These are phyloP conservation scores for Dendrolimus punctatus DNA, from an alignment of 1,140 invertebrate genomes.

Conservation along the genomic window DNA sequence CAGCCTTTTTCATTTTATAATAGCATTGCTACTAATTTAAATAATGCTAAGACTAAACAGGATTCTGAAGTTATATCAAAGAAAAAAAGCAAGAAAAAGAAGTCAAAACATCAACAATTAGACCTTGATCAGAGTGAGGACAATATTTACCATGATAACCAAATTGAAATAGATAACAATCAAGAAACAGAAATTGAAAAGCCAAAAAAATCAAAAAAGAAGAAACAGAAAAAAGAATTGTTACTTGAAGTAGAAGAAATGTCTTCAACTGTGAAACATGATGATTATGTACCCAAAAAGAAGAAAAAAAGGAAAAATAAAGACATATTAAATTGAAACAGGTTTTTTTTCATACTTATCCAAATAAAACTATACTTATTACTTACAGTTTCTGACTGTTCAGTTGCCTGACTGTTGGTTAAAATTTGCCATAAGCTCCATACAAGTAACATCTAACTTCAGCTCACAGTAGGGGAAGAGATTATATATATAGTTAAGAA, in stretches of 20 bases:
- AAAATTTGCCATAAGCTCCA: too few species aligned
- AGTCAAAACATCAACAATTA: neutral
- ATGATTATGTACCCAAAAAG: slow-evolving; percentile 35
- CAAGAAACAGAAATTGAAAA: slow-evolving; percentile 8
- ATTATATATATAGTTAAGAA: too few species aligned
- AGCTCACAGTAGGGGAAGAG: too few species aligned
- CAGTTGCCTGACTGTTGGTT: too few species aligned
- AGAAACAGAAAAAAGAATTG: slow-evolving; percentile 16
- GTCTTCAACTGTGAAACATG: neutral
- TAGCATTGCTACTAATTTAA: neutral
- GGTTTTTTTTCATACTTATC: slow-evolving; percentile 3
- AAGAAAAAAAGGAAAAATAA: slow-evolving; percentile 54
- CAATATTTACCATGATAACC: neutral
- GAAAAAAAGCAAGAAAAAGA: slow-evolving; percentile 2
- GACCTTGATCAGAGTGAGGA: neutral
- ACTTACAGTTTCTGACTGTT: too few species aligned
- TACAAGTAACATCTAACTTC: too few species aligned
- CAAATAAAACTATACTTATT: too few species aligned
- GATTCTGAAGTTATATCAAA: too few species aligned
- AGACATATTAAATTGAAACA: slow-evolving; percentile 9
- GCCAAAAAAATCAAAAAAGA: slow-evolving; percentile 19
- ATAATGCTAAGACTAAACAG: too few species aligned
- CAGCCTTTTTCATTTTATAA: slow-evolving; percentile 19
- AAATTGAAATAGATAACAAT: slow-evolving; percentile 4
- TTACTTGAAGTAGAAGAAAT: neutral